Base-by-base conservation (phyloP, 2,113 vertebrate species). In the Cranoglanis bouderius region DNA sequence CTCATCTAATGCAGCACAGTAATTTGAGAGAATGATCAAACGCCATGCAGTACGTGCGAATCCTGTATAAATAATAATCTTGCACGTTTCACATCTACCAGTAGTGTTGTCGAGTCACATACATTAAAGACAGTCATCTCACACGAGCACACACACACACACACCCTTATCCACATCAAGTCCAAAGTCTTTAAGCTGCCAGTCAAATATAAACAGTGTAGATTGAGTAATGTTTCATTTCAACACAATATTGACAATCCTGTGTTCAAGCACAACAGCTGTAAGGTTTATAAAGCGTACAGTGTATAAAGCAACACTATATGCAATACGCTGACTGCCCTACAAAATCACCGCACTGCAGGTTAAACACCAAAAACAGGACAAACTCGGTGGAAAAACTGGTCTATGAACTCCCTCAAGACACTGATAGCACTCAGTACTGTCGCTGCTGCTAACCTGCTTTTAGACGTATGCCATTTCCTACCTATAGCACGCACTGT, bases 121-220 rank as follows among this genome's bases (percentile, higher is more conserved):
- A 6, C 40, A 74, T 40, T 74, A 40, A 24, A 77, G 12, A 32
- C 18, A 74, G 26, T 78, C 26, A 51, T 14, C 6, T 32, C 49
- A 4, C 14, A 3, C n/a, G 1, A n/a, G 1, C n/a, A 51, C 43
- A 29, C 43, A 49, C 24, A 75, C 40, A 26, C 26, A n/a, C 49
- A 55, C 78, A 53, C 46, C 16, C 46, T 0, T 49, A 49, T 9
- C 46, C 46, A 49, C 46, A 7, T 40, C 14, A 81, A 32, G 77
- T 81, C 77, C 49, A 81, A 81, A 81, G 77, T 81, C 77, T 80
- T n/a, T 32, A 81, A 53, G 10, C 43, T 26, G 43, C 12, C 75
- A 78, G 24, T 49, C 12, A 49, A 49, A 16, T 40, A 70, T 65
- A 70, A 70, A 19, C 32, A 7, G 5, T 65, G 61, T 29, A 29